Base-by-base conservation (phyloP, 2,797 vertebrate genomes). In the Basileuterus tristriatus region DNA sequence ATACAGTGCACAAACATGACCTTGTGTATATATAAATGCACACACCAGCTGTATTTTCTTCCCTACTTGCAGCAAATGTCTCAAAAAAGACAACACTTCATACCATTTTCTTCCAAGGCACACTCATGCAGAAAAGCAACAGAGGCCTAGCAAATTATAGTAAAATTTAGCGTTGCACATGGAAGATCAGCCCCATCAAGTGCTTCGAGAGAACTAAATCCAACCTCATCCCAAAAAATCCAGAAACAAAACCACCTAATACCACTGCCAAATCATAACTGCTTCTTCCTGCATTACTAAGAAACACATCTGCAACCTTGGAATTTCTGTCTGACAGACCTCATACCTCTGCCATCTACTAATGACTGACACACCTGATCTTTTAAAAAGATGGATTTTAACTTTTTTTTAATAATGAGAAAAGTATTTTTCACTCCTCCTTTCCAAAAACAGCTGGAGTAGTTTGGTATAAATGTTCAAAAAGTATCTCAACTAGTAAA, bases 391-490 rank as follows among this genome's bases (percentile, higher is more conserved):
- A 32, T 8, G 2, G 1, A 15, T 29, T 58, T n/a, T 9, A 24
- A 34, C 41, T 63, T 89, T 52, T 83, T 83, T 89, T 87, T 27
- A 89, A 72, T 64, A 95, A 88, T n/a, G 18, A 52, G 44, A 86
- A 76, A 91, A 88, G 22, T 69, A 82, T 82, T 96, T 94, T 91
- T 94, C 50, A 82, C 20, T 55, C 27, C 37, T 72, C 6, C n/a
- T 70, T 95, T 93, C 52, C 70, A 94, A 90, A 89, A 82, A 2
- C 72, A 94, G 85, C 49, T 82, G 44, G 24, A 94, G 76, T 8
- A 87, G 37, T 87, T 93, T 82, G 74, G 74, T 64, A 67, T 63
- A 74, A 86, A 69, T 23, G 53, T 69, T 89, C 15, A 85, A 74
- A 87, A 94, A 89, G 70, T 22, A 83, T 71, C 78, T 63, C 62